phyloP scores from a whole-genome alignment of 2,888 invertebrate genomes.

The Neelides folsomi region DNA sequence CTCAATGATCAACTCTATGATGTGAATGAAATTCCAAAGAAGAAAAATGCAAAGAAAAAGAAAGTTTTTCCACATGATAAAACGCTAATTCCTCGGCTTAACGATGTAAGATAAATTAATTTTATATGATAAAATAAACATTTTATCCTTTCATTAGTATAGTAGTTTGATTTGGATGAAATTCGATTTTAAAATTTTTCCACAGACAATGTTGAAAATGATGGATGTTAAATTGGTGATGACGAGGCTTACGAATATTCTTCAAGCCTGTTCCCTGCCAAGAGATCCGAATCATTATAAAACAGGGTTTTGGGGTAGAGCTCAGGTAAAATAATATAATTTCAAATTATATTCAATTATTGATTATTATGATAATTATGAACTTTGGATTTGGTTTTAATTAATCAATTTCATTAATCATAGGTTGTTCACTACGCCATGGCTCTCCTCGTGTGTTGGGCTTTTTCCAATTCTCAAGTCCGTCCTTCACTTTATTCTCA shows the following conservation, averaged over 20 bases:
- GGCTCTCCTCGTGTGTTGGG: slow-evolving; percentile 83
- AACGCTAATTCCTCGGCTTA: slow-evolving; percentile 55
- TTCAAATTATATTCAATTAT: not conserved
- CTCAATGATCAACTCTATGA: slow-evolving; percentile 30
- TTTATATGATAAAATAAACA: too few species aligned
- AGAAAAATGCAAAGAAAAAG: slow-evolving; percentile 34
- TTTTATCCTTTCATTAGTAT: not conserved
- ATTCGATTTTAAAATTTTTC: slow-evolving; percentile 9
- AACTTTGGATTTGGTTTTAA: not conserved
- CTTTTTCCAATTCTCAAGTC: slow-evolving; percentile 71
- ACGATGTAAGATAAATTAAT: slow-evolving; percentile 43
- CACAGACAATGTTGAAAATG: slow-evolving; percentile 54
- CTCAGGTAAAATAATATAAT: slow-evolving; percentile 48
- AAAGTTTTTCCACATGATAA: slow-evolving; percentile 45
- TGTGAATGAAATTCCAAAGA: slow-evolving; percentile 30
- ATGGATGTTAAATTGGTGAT: slow-evolving; percentile 74
- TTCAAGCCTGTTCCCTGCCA: slow-evolving; percentile 70
- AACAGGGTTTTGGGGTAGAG: slow-evolving; percentile 83
- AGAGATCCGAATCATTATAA: slow-evolving; percentile 72
- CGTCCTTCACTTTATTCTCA: slow-evolving; percentile 61
- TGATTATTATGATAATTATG: slow-evolving; percentile 11
- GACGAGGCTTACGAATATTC: slow-evolving; percentile 67
- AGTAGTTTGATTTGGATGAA: slow-evolving; percentile 10
- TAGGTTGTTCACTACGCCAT: slow-evolving; percentile 79
- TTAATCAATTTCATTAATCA: too few species aligned